Percentiles rank a stretch among this genome's conserved stretches.
Conservation (phyloP, 2,113 vertebrate species). For the Anoura caudifer region DNA sequence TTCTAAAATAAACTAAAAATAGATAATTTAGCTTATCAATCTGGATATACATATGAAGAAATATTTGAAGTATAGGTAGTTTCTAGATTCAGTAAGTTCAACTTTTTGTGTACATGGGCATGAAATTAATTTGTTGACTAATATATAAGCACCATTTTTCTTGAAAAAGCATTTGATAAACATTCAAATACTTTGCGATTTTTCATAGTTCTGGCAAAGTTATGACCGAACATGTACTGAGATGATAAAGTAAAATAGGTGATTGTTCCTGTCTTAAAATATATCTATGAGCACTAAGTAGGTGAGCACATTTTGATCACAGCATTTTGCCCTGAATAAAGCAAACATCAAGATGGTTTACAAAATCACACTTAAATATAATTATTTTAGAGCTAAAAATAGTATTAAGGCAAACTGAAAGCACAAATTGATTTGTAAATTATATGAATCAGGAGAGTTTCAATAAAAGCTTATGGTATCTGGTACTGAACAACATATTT, state of each 20-base stretch:
- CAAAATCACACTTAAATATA: neutral
- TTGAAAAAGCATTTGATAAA: neutral
- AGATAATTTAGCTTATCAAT: neutral
- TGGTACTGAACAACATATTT: neutral
- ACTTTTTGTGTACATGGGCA: neutral
- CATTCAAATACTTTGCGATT: neutral
- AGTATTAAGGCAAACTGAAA: neutral
- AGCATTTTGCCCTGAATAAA: neutral
- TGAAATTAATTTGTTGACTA: neutral
- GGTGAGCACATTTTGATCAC: neutral
- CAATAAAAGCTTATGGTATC: neutral
- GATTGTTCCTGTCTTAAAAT: neutral
- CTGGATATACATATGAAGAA: neutral
- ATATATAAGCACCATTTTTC: neutral
- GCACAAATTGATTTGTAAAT: neutral
- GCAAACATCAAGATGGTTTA: neutral
- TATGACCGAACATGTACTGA: neutral
- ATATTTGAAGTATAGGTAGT: neutral
- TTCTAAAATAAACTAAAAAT: neutral
- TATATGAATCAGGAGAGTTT: neutral
- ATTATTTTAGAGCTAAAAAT: neutral
- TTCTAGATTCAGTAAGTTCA: neutral
- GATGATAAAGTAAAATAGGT: neutral
- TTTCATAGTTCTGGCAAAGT: neutral
- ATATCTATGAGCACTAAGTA: neutral